Percentiles rank a stretch among this genome's conserved stretches.
Conservation (phyloP, 2,888 invertebrate genomes). For the Athetis lepigone region DNA sequence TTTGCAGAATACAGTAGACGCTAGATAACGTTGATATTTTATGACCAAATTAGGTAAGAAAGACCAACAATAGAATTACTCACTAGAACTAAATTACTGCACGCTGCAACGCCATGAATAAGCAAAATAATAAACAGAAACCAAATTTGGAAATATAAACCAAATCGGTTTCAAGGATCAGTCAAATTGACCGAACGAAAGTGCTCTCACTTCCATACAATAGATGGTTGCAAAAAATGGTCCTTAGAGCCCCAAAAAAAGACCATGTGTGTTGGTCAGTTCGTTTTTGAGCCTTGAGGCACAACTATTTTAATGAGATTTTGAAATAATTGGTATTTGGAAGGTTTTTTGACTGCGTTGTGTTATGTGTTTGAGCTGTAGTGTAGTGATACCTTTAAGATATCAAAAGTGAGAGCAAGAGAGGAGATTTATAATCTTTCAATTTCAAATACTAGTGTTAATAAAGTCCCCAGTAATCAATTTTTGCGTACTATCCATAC, state of each 20-base stretch:
- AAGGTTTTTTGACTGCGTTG: background rate
- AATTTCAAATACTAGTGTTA: background rate
- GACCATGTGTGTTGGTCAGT: conserved; percentile 37
- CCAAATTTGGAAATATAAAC: conserved; percentile 62
- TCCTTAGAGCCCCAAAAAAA: conserved; percentile 34
- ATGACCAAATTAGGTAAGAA: background rate
- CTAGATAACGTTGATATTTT: background rate
- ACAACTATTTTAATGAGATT: conserved; percentile 25
- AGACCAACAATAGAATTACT: background rate
- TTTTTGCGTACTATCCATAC: too few species aligned
- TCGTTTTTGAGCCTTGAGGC: background rate
- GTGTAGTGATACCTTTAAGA: background rate
- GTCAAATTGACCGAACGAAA: conserved; percentile 79
- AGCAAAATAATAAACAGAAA: conserved; percentile 50
- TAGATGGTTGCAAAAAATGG: conserved; percentile 65
- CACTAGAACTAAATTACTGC: conserved; percentile 10
- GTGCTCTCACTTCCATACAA: conserved; percentile 75
- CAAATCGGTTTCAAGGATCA: conserved; percentile 66
- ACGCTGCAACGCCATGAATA: conserved; percentile 53
- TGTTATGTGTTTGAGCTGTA: background rate
- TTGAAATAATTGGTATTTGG: background rate
- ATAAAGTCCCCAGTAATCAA: too few species aligned
- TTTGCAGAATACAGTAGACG: background rate
- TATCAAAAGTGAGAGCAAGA: background rate
- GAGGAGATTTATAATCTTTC: background rate